phyloP scores from a whole-genome alignment of 1,140 invertebrate genomes.

The Glomeris maerens region DNA sequence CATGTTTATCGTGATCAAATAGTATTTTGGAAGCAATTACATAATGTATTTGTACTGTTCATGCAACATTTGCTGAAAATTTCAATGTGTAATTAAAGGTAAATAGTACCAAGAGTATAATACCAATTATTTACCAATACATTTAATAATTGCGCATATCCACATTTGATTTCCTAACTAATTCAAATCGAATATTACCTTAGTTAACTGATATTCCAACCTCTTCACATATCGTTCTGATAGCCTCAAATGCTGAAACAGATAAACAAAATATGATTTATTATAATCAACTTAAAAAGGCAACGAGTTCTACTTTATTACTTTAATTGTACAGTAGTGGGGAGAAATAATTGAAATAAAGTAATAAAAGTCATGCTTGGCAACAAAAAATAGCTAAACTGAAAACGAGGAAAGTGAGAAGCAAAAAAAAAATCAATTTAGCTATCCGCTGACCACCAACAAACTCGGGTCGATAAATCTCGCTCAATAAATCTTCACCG shows the following conservation, averaged over 20 bases:
- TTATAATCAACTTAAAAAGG: not conserved
- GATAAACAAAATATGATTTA: not conserved
- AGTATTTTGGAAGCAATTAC: not conserved
- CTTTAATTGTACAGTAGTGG: not conserved
- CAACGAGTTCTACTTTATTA: not conserved
- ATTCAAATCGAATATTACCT: constrained; percentile 21
- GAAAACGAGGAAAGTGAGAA: not conserved
- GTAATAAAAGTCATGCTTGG: not conserved
- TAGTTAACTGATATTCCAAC: constrained; percentile 38
- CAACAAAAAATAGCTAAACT: not conserved
- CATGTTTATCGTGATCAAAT: no score
- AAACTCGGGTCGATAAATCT: no score
- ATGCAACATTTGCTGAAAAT: not conserved
- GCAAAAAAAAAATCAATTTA: no score
- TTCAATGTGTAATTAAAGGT: not conserved
- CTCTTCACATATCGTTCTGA: constrained; percentile 37
- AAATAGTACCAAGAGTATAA: not conserved
- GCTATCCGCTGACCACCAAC: no score
- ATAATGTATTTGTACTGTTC: not conserved
- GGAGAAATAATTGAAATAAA: not conserved
- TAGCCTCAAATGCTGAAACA: constrained; percentile 35
- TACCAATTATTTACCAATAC: not conserved
- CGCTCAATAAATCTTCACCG: no score
- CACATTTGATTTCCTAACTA: not conserved
- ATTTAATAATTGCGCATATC: not conserved